Base-by-base conservation (phyloP, 2,797 vertebrate species). In the Zonotrichia albicollis region DNA sequence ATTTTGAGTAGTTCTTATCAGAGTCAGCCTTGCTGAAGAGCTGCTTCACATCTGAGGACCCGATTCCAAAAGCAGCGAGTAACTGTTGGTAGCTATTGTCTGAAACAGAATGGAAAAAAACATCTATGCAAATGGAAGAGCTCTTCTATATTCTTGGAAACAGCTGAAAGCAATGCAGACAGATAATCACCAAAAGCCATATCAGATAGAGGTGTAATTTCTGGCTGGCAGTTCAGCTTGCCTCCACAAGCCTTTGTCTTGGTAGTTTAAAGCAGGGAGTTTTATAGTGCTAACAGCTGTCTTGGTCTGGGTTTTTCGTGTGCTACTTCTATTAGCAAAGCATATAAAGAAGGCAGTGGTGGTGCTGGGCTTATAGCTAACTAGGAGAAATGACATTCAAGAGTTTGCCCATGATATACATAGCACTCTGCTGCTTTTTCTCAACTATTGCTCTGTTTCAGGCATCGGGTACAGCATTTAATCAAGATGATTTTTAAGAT, bases 401-500 rank as follows among this genome's bases (percentile, higher is more conserved):
- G 85, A 54, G 10, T 66, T 55, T 67, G 42, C 19, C 46, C 75
- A 27, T 58, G 50, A 46, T 48, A 26, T 23, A 11, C 65, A 14
- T 18, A 67, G 23, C 40, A 61, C 26, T 86, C 16, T 62, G 40
- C 17, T 87, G 21, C 29, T 62, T 88, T 50, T 89, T 64, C 58
- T 85, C 84, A 78, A 42, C 40, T 68, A 34, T 45, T 80, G 34
- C 38, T 96, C 74, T 38, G 0, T 96, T 96, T 97, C 87, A 90
- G 55, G 38, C 51, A 77, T 86, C 3, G 3, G 66, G 25, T 71
- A 57, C 54, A n/a, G 40, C 57, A 51, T 89, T 97, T 95, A 93
- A 96, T 96, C 81, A 96, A 90, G 67, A 58, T 89, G 80, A 86
- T n/a, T 58, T 88, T 95, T 70, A 89, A 91, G 88, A 81, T 70